Evolutionary conservation across 2,888 invertebrate species (phyloP), one percentile per base, ranked within the genome.

Genomic region (Drosophila kanekoi): DNA sequence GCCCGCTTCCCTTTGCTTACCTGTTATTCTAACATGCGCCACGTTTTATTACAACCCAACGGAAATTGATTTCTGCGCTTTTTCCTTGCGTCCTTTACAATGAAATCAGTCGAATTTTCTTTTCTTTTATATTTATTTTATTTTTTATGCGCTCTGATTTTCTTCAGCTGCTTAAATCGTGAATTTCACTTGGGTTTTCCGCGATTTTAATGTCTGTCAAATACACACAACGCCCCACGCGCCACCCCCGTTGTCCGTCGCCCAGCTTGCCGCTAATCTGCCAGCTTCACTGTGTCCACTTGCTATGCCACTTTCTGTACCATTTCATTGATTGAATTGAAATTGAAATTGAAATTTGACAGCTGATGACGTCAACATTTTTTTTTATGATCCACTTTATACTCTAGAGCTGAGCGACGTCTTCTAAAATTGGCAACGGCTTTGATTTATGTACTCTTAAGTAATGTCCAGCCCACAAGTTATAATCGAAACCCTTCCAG

Each of bases 11-110:
- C 56, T 20, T 59, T 48, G 58, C 57, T 69, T 64, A 70, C 69
- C 78, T 72, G 66, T 66, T 70, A 67, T 77, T 75, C 75, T 71
- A 81, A 81, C 68, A 63, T 79, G 72, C 76, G 59, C 69, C 66
- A 72, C 79, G 62, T 79, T 81, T 79, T 81, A 79, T 79, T 81
- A 71, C 79, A 72, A 76, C 70, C 73, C 77, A 87, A 74, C 81
- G 87, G 83, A 89, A 89, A 90, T 90, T 90, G 87, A 81, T 87
- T 89, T 84, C 79, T 77, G 60, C 72, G 40, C 56, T 72, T 62
- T 63, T 67, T 57, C 56, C 45, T 38, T 56, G 37, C 68, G 56
- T 63, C 66, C 44, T 33, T 18, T 14, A 54, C 23, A 35, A 60
- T 43, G 67, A 60, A 75, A 65, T 74, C 79, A 63, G 49, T 54